phyloP scores from a whole-genome alignment of 37 sponge, comb jelly and placozoan genomes.

The Crambe crambe region DNA sequence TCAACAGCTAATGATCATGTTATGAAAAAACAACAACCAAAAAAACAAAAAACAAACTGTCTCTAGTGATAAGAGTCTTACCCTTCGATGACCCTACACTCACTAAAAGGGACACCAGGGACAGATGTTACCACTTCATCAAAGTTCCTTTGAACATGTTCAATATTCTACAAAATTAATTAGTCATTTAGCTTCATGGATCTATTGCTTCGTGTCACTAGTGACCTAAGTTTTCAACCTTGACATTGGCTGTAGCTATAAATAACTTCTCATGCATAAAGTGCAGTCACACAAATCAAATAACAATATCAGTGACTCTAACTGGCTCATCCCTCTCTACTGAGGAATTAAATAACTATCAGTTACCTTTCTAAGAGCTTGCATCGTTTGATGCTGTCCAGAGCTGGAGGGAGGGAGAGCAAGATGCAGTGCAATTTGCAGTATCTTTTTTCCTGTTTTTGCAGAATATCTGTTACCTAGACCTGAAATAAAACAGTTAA shows the following conservation, averaged over 20 bases:
- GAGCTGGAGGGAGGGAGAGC: background rate
- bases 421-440: background rate
- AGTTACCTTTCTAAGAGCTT: background rate
- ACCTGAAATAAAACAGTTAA: background rate
- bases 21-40: too few species aligned
- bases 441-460: background rate
- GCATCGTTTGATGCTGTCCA: background rate
- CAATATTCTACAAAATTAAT: background rate
- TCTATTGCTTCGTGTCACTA: too few species aligned
- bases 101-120: background rate
- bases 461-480: background rate
- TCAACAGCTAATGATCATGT: background rate
- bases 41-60: too few species aligned
- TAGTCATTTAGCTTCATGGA: too few species aligned
- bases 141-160: background rate
- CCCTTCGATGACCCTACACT: conserved; percentile 5
- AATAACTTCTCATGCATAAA: too few species aligned
- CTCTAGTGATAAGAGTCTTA: too few species aligned
- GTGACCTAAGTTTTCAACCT: too few species aligned
- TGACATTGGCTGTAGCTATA: too few species aligned
- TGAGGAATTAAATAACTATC: too few species aligned
- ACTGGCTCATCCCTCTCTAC: too few species aligned
- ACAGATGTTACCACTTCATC: background rate
- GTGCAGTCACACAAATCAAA: too few species aligned
- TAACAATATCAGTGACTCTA: too few species aligned